These are phyloP conservation scores for Bruchidius siliquastri DNA, from an alignment of 2,888 invertebrate species.

Conservation along the genomic window DNA sequence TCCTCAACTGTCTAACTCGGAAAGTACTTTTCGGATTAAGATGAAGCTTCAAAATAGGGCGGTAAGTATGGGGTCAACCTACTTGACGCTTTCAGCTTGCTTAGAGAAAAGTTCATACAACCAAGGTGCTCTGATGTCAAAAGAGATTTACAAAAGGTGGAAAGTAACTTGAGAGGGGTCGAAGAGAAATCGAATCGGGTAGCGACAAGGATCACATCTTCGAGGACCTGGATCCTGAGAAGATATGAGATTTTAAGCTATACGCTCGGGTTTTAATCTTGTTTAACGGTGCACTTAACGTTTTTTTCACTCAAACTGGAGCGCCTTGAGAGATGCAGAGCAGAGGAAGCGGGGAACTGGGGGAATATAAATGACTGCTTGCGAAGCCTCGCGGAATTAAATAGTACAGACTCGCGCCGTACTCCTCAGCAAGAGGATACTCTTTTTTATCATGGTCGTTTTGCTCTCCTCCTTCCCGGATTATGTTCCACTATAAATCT, in stretches of 20 bases:
- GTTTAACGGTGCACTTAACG: conserved; percentile 35
- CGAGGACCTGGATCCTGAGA: conserved; percentile 7
- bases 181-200: background rate
- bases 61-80: too few relatives aligned
- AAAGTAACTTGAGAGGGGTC: too few relatives aligned
- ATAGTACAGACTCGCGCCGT: background rate
- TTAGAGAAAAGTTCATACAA: background rate
- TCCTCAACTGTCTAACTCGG: too few relatives aligned
- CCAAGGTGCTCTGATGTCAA: background rate
- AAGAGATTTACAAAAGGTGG: background rate
- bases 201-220: conserved; percentile 9
- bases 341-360: background rate
- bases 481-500: background rate
- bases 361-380: background rate
- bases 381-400: background rate
- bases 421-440: background rate
- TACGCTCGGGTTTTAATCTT: conserved; percentile 35
- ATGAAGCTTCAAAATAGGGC: too few relatives aligned
- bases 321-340: background rate
- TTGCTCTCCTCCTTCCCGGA: background rate
- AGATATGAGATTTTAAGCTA: conserved; percentile 6
- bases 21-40: too few relatives aligned
- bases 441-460: background rate
- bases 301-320: background rate
- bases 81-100: too few relatives aligned